Evolutionary conservation across 2,888 invertebrate genomes (phyloP).

Genomic region (Drosophila paracracens): DNA sequence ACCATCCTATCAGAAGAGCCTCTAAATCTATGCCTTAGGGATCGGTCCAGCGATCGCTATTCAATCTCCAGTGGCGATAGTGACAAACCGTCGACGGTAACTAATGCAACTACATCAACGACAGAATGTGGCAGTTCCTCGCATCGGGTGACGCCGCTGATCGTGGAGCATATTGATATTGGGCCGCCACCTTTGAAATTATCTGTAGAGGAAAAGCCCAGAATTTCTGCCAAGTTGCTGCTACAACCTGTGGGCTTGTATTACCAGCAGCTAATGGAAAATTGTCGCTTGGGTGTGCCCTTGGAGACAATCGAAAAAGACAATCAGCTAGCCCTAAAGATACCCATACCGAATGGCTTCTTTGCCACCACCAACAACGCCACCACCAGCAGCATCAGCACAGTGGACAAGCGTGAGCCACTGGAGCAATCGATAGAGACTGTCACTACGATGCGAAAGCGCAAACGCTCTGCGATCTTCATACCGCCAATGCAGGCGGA

Average conservation of each 20-base stretch:
- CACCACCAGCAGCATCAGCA: slow-evolving; percentile 23
- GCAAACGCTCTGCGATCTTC: slow-evolving; percentile 92
- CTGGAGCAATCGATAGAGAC: slow-evolving; percentile 58
- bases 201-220: slow-evolving; percentile 28
- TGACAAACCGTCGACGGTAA: slow-evolving; percentile 47
- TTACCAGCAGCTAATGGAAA: slow-evolving; percentile 90
- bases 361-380: slow-evolving; percentile 56
- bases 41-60: slow-evolving; percentile 85
- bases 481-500: slow-evolving; percentile 93
- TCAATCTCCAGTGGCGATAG: slow-evolving; percentile 83
- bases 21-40: slow-evolving; percentile 92
- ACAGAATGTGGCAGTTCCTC: slow-evolving; percentile 56
- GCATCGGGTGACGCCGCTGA: slow-evolving; percentile 50
- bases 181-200: slow-evolving; percentile 86
- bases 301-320: slow-evolving; percentile 84
- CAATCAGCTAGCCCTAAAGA: slow-evolving; percentile 84
- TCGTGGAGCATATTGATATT: slow-evolving; percentile 14
- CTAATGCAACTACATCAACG: slow-evolving; percentile 80
- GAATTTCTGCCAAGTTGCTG: slow-evolving; percentile 86
- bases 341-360: slow-evolving; percentile 80
- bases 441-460: slow-evolving; percentile 55
- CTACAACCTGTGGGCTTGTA: slow-evolving; percentile 92
- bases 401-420: slow-evolving; percentile 29
- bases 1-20: slow-evolving; percentile 87
- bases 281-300: slow-evolving; percentile 81